Evolutionary conservation across 2,888 invertebrate genomes (phyloP).

Genomic region (Allygus modestus): DNA sequence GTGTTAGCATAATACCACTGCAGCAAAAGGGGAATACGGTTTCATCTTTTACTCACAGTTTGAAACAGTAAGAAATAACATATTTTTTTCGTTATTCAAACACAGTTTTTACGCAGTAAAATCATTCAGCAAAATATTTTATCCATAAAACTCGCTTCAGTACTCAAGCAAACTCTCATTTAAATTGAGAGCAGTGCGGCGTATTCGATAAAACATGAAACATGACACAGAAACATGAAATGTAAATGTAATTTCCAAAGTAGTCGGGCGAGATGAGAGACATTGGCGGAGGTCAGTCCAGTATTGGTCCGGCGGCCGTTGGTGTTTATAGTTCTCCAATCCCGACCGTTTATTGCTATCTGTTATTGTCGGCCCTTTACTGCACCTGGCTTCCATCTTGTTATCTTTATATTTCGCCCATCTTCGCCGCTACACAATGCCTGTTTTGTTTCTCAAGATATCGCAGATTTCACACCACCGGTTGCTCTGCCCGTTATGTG

Average conservation of each 20-base stretch:
- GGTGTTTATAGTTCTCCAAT: slow-evolving; percentile 51
- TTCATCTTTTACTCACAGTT: too few relatives aligned
- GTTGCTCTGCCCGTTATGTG: too few relatives aligned
- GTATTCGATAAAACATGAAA: neutral
- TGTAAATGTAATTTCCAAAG: slow-evolving; percentile 26
- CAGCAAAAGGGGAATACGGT: too few relatives aligned
- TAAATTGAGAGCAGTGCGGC: neutral
- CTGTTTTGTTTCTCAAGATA: slow-evolving; percentile 2
- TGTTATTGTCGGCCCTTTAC: slow-evolving; percentile 48
- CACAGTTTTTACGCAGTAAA: too few relatives aligned
- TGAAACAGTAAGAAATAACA: too few relatives aligned
- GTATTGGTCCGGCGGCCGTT: slow-evolving; percentile 32
- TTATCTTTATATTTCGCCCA: slow-evolving; percentile 37
- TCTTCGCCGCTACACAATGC: slow-evolving; percentile 1
- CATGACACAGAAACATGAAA: neutral
- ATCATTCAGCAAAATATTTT: too few relatives aligned
- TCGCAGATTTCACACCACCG: neutral
- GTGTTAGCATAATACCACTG: too few relatives aligned
- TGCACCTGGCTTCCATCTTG: slow-evolving; percentile 37
- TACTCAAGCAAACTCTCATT: too few relatives aligned
- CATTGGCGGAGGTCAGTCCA: slow-evolving; percentile 23
- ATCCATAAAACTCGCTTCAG: too few relatives aligned
- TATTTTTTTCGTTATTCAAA: too few relatives aligned
- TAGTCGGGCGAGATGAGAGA: neutral
- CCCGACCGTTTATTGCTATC: slow-evolving; percentile 13